Conservation (phyloP, 2,888 invertebrate species). For the Agapostemon virescens region DNA sequence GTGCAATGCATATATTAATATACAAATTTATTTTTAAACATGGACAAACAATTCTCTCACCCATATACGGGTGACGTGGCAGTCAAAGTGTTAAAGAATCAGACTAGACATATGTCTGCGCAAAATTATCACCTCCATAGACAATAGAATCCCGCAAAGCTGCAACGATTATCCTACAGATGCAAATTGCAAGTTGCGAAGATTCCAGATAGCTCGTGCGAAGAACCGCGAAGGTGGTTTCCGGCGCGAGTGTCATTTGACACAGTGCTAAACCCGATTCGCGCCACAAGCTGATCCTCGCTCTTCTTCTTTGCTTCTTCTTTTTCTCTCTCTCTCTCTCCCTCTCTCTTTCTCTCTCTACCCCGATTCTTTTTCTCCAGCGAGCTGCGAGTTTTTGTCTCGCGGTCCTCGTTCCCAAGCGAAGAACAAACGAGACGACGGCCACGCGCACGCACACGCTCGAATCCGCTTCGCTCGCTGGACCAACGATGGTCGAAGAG, state of each 20-base stretch:
- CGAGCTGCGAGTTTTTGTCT: constrained; percentile 72
- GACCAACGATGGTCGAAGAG: constrained; percentile 7
- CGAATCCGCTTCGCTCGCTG: constrained; percentile 7
- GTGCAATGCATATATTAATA: too few relatives aligned
- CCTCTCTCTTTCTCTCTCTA: constrained; percentile 23
- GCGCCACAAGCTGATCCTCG: constrained; percentile 73
- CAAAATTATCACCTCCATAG: too few relatives aligned
- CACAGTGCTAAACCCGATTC: constrained; percentile 80
- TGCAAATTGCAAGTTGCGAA: too few relatives aligned
- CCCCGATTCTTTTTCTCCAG: constrained; percentile 50
- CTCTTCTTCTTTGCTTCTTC: constrained; percentile 52
- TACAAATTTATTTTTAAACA: too few relatives aligned
- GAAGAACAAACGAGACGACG: constrained; percentile 74
- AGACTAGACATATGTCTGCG: too few relatives aligned
- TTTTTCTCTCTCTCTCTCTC: constrained; percentile 18
- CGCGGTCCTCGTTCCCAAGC: constrained; percentile 73
- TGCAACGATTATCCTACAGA: background rate
- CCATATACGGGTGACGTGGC: too few relatives aligned
- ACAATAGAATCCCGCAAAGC: background rate
- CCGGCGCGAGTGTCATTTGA: constrained; percentile 76
- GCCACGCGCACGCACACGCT: constrained; percentile 29
- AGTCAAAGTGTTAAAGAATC: too few relatives aligned
- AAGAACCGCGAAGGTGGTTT: constrained; percentile 46
- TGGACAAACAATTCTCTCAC: too few relatives aligned
- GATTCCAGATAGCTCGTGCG: background rate